Conservation (phyloP, 37 sponge, comb jelly and placozoan species). For the Halisarca cf. caerulea region DNA sequence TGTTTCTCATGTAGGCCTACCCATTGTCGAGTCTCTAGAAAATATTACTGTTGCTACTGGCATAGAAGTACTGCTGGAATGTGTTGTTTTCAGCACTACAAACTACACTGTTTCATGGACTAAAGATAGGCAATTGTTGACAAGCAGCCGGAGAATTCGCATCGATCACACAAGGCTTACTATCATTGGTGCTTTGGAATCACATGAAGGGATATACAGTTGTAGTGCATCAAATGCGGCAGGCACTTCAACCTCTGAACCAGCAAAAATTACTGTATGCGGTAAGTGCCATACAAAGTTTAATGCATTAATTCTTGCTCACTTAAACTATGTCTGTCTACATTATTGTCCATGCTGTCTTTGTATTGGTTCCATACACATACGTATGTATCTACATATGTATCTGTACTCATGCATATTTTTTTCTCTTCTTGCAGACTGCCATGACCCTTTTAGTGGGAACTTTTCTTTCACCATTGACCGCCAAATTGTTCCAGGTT, state of each 20-base stretch:
- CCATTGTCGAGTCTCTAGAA: neutral
- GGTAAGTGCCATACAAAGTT: too few relatives aligned
- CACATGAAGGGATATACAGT: neutral
- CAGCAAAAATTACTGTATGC: slow-evolving; percentile 3
- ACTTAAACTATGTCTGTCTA: too few relatives aligned
- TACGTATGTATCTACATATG: slow-evolving; percentile 13
- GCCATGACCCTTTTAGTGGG: neutral
- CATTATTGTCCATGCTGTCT: neutral
- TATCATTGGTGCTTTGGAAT: neutral
- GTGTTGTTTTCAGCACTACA: neutral
- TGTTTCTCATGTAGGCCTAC: neutral
- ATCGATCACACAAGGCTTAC: neutral
- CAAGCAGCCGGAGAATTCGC: too few relatives aligned
- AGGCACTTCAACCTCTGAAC: slow-evolving; percentile 3
- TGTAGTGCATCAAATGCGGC: slow-evolving; percentile 9
- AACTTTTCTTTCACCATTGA: slow-evolving; percentile 1
- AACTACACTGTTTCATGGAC: slow-evolving; percentile 13
- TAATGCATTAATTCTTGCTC: too few relatives aligned
- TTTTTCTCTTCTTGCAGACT: neutral
- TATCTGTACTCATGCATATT: neutral
- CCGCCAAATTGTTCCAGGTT: neutral
- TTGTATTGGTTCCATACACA: neutral
- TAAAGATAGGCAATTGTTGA: neutral
- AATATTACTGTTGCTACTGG: slow-evolving; percentile 1
- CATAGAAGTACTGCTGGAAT: neutral